phyloP scores from a whole-genome alignment of 2,113 vertebrate genomes.

The Bos indicus region DNA sequence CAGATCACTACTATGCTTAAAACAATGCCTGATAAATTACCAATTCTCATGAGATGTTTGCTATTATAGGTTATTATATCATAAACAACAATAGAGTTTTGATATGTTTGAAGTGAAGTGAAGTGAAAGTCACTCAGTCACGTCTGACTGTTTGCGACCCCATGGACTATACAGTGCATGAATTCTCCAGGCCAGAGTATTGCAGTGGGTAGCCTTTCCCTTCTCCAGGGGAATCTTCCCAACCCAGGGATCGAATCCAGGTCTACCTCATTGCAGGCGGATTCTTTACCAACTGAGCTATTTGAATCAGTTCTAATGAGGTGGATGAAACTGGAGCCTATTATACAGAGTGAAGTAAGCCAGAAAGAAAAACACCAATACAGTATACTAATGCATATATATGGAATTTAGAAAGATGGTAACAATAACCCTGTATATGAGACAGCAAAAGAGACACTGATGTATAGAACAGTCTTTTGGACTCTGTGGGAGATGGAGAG shows the following conservation, averaged over 20 bases:
- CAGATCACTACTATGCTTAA: background rate
- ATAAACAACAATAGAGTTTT: background rate
- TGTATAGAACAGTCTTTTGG: too few relatives aligned
- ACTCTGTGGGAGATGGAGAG: too few relatives aligned
- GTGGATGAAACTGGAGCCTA: too few relatives aligned
- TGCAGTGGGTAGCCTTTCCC: background rate
- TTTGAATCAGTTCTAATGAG: too few relatives aligned
- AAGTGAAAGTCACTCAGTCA: background rate
- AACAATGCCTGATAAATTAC: background rate
- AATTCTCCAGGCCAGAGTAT: background rate
- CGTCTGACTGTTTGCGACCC: background rate
- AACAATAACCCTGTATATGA: too few relatives aligned
- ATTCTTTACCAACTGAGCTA: background rate
- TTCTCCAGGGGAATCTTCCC: background rate
- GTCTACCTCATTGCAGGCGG: fast-evolving
- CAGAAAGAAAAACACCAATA: too few relatives aligned
- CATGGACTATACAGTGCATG: background rate
- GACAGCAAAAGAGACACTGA: too few relatives aligned
- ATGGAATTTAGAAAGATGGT: too few relatives aligned
- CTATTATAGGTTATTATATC: background rate
- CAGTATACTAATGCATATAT: too few relatives aligned
- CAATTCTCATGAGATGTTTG: background rate
- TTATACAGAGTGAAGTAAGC: too few relatives aligned
- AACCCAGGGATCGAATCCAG: background rate
- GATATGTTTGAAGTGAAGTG: background rate